Conservation (phyloP, 2,797 vertebrate species). For the Girardinus metallicus region DNA sequence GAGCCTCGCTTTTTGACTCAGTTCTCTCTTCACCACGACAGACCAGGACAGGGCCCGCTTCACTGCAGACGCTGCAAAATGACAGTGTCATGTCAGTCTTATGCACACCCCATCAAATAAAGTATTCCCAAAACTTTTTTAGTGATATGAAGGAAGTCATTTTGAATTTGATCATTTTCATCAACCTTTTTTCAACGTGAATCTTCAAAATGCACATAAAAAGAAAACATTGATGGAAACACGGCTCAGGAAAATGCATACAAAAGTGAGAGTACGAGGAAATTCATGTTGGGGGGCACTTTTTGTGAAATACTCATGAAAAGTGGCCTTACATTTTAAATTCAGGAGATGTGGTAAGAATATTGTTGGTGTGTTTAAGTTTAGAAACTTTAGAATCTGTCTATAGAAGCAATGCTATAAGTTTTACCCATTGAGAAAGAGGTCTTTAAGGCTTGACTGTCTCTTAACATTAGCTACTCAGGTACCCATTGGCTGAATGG, state of each 20-base stretch:
- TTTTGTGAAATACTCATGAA: neutral
- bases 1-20: too few relatives aligned
- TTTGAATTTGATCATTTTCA: too few relatives aligned
- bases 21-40: too few relatives aligned
- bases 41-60: too few relatives aligned
- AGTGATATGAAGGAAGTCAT: too few relatives aligned
- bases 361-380: neutral
- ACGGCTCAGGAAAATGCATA: neutral
- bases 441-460: neutral
- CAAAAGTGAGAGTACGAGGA: neutral
- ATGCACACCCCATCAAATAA: too few relatives aligned
- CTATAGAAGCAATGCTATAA: neutral
- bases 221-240: too few relatives aligned
- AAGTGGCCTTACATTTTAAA: neutral
- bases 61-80: too few relatives aligned
- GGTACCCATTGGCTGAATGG: neutral
- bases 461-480: neutral
- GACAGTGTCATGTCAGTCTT: too few relatives aligned
- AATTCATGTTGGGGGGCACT: neutral
- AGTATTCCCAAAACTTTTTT: too few relatives aligned
- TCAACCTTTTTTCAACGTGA: too few relatives aligned
- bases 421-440: neutral
- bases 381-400: neutral
- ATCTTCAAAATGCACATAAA: too few relatives aligned
- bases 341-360: neutral